Evolutionary conservation across 2,888 invertebrate species (phyloP), one percentile per base, ranked within the genome.

Genomic region (Esperia sulphurella): DNA sequence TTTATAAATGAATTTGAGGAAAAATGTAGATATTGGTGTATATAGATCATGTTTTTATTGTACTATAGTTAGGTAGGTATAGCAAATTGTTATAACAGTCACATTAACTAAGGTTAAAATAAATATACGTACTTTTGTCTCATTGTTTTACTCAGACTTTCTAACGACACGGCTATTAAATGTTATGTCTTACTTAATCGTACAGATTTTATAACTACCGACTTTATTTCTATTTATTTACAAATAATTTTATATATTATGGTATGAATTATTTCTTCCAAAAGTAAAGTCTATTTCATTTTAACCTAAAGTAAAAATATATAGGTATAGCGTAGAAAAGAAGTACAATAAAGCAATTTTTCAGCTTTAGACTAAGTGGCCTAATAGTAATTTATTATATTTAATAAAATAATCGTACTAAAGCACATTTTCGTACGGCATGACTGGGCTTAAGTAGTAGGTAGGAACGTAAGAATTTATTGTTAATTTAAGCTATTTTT

Each of bases 331-430:
- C 4, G n/a, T n/a, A 38, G 8, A 37, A 68, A 71, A 65, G 62
- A 76, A 85, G 84, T 87, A 86, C 85, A 86, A 86, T 82, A 80
- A 79, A 70, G 68, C 71, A 75, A 78, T 78, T 76, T 61, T 53
- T 56, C 30, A 48, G 39, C 43, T 47, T 53, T 46, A 50, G 38
- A 43, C 46, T 53, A 48, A 35, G 33, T 38, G 38, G 28, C 35
- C 21, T 48, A 33, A 38, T 41, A 43, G 44, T 46, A 43, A 53
- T 44, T 53, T 50, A 44, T 46, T 50, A 42, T 38, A 41, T 41
- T 43, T 44, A 41, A 53, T 53, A 49, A n/a, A n/a, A n/a, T n/a
- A n/a, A n/a, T n/a, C n/a, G n/a, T n/a, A 53, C 21, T 6, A 14
- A 14, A 9, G 8, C 8, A 40, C 9, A 10, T 40, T 40, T 13